phyloP scores from a whole-genome alignment of 2,113 vertebrate species.

The Antechinus stuartii region DNA sequence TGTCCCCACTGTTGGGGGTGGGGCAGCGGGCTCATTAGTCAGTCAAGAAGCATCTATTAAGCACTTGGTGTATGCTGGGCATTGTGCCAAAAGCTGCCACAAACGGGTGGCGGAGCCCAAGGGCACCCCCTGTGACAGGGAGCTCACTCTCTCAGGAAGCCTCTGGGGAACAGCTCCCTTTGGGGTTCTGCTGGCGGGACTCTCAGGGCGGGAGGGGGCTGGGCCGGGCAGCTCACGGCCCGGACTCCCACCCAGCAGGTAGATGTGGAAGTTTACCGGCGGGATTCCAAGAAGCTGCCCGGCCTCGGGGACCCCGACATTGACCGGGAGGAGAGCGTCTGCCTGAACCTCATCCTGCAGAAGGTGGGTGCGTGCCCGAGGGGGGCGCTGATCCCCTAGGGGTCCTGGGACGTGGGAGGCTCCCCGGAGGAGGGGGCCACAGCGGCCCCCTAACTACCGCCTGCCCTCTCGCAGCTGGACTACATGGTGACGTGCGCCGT shows the following conservation, averaged over 20 bases:
- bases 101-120: too few species aligned
- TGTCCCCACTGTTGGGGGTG: not conserved
- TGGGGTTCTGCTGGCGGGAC: too few species aligned
- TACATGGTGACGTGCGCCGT: slow-evolving; percentile 99
- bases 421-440: too few species aligned
- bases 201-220: not conserved
- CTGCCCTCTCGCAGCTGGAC: slow-evolving; percentile 89
- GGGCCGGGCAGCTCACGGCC: not conserved
- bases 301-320: slow-evolving; percentile 98
- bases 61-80: accelerated
- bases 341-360: slow-evolving; percentile 97
- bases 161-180: too few species aligned
- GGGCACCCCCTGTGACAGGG: too few species aligned
- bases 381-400: too few species aligned
- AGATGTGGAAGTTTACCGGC: slow-evolving; percentile 97
- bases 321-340: slow-evolving; percentile 99
- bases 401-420: too few species aligned
- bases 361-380: slow-evolving; percentile 82
- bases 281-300: slow-evolving; percentile 98
- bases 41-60: accelerated
- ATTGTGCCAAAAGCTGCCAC: not conserved
- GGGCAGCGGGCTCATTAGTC: not conserved
- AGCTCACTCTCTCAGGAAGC: too few species aligned
- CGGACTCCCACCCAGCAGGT: slow-evolving; percentile 82
- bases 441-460: too few species aligned